These are phyloP conservation scores for Diarsia brunnea DNA, from an alignment of 2,888 invertebrate genomes.

Conservation along the genomic window DNA sequence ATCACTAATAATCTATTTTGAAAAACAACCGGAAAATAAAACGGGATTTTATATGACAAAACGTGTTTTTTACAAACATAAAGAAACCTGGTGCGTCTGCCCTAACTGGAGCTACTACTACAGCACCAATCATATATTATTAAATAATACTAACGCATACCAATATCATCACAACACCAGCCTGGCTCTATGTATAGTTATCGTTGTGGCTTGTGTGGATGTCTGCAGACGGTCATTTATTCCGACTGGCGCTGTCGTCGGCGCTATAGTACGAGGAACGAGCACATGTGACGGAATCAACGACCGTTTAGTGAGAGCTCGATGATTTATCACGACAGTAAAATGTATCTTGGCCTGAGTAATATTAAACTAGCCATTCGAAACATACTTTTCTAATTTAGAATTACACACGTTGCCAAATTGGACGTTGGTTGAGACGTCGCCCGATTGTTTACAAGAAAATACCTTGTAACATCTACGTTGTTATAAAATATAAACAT, in stretches of 20 bases:
- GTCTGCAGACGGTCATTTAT: conserved; percentile 70
- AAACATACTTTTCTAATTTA: conserved; percentile 77
- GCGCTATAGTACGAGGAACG: conserved; percentile 65
- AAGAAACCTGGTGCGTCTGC: too few relatives aligned
- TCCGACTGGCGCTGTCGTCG: conserved; percentile 55
- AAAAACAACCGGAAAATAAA: too few relatives aligned
- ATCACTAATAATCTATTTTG: too few relatives aligned
- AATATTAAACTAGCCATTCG: conserved; percentile 73
- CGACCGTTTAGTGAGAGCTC: conserved; percentile 75
- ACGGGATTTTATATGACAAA: too few relatives aligned
- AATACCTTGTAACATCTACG: conserved; percentile 21
- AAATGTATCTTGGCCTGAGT: conserved; percentile 75
- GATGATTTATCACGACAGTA: conserved; percentile 72
- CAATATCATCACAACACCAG: background rate
- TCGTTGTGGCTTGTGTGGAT: conserved; percentile 58
- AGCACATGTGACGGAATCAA: conserved; percentile 72
- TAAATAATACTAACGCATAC: conserved; percentile 8
- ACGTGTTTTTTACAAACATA: too few relatives aligned
- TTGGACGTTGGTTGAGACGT: conserved; percentile 72
- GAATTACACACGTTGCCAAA: conserved; percentile 79
- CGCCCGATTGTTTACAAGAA: conserved; percentile 30
- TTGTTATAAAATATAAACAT: conserved; percentile 20
- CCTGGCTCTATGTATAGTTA: conserved; percentile 26
- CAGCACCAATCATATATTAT: background rate
- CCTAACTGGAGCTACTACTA: background rate